Base-by-base conservation (phyloP, 2,113 vertebrate genomes). In the Hippocampus mohnikei region DNA sequence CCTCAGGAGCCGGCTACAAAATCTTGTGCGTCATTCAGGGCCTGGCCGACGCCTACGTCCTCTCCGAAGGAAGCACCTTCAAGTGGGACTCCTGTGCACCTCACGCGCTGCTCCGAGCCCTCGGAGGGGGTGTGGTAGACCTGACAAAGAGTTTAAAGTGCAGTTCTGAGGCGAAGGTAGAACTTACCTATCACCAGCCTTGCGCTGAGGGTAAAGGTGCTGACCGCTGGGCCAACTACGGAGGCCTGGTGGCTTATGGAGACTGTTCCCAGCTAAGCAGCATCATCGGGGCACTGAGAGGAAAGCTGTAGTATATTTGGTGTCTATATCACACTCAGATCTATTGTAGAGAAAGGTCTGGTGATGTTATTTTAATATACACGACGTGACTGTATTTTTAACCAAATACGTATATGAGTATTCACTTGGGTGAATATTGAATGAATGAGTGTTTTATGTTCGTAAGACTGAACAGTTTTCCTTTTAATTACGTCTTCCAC, bases 21-120 rank as follows among this genome's bases (percentile, higher is more conserved):
- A 85, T 94, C 81, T 87, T 94, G 61, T 94, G 93, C 0, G 85
- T 94, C 29, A 90, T 92, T 65, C 87, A 92, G 83, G 91, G 93
- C 50, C 81, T 91, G 66, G 92, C 88, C 0, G 91, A 93, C 0
- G 75, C 87, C 42, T 93, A 91, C 1, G 73, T 94, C 61, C 87
- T 95, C 53, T 94, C 93, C 0, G 91, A 93, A 80, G 90, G 90
- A 27, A 94, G 88, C 85, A 92, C 91, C 69, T 94, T 92, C 25
- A 89, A 93, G 71, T 93, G 94, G 93, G 94, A 95, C 71, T 88
- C 92, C 4, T 94, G 93, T 0, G 92, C 86, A 13, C 93, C 91
- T 40, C 93, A 94, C 4, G 92, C 90, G 20, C 70, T 94, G 62
- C 90, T 95, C 69, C 87, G 88, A 8, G 92, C 92, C 25, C 87